Base-by-base conservation (phyloP, 2,888 invertebrate genomes). In the Lepidonotus clava region DNA sequence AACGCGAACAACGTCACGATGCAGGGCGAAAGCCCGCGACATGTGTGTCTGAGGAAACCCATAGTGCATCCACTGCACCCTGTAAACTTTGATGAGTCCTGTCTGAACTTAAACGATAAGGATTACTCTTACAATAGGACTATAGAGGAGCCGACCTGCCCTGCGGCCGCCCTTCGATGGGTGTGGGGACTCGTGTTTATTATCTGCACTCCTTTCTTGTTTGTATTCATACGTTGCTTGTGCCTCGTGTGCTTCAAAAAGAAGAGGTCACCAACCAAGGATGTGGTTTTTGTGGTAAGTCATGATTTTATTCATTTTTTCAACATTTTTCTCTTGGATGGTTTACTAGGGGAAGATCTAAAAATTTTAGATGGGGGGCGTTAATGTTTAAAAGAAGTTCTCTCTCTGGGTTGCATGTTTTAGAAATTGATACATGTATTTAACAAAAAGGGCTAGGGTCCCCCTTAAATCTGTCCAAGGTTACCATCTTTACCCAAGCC, bases 171-270 rank as follows among this genome's bases (percentile, higher is more conserved):
- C 1, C n/a, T 85, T 14, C 85, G 85, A 1, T 85, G 85, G 85
- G n/a, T 71, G 40, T 85, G 85, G 85, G 85, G 41, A 2, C 21
- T 71, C 38, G 51, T 85, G 32, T 71, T 67, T 28, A 8, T 56
- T 40, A 38, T 56, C 18, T 14, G 18, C 28, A 71, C 85, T 24
- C 85, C 85, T 1, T 85, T 66, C 32, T 18, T 71, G 21, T 71
- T 85, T 14, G 61, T 71, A 14, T 85, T 85, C 71, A 2, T 85
- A 0, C 85, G 85, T n/a, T 67, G 85, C 40, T 18, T 41, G 18
- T 76, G 71, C 14, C 56, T 38, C 18, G 61, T 32, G 28, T 66
- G 71, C 46, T 71, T 71, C 71, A 85, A 85, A 71, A 41, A 28
- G 24, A 71, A 71, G 71, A 40, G 66, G 24, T 67, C 67, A n/a